Conservation (phyloP, 1,140 invertebrate genomes). For the Cotesia glomerata region DNA sequence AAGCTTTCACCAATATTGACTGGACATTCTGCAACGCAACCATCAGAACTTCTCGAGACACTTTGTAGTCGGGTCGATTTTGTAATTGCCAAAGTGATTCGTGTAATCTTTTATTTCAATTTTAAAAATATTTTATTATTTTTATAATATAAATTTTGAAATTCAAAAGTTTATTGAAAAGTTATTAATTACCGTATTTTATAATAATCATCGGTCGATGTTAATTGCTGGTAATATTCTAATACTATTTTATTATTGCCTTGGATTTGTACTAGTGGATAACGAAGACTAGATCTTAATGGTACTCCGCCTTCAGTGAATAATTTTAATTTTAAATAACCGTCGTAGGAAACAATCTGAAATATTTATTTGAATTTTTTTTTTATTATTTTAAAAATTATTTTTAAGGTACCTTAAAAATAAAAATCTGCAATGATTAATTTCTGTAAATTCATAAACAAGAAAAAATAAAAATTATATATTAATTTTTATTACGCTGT, state of each 20-base stretch:
- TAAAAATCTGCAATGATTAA: too few relatives aligned
- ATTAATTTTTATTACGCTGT: too few relatives aligned
- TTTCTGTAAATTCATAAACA: too few relatives aligned
- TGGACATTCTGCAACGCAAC: constrained; percentile 86
- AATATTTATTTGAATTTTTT: constrained; percentile 1
- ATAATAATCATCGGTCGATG: constrained; percentile 61
- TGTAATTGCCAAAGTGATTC: constrained; percentile 71
- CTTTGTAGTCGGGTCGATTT: constrained; percentile 67
- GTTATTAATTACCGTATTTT: constrained; percentile 67
- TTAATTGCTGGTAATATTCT: constrained; percentile 71
- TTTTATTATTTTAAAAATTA: not conserved
- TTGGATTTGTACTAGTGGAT: constrained; percentile 85
- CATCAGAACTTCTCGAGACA: constrained; percentile 84
- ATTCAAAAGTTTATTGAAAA: not conserved
- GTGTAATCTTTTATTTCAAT: constrained; percentile 61
- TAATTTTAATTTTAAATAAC: constrained; percentile 81
- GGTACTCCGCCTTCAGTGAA: constrained; percentile 69
- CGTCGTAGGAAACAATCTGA: constrained; percentile 90
- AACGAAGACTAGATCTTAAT: constrained; percentile 69
- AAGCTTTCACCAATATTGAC: constrained; percentile 78
- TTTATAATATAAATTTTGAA: not conserved
- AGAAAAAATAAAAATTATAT: too few relatives aligned
- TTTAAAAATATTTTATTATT: constrained; percentile 13
- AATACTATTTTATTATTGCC: constrained; percentile 79
- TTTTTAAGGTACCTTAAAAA: constrained; percentile 1